Evolutionary conservation across 2,888 invertebrate species (phyloP), one percentile per base, ranked within the genome.

Genomic region (Bellardia pandia): DNA sequence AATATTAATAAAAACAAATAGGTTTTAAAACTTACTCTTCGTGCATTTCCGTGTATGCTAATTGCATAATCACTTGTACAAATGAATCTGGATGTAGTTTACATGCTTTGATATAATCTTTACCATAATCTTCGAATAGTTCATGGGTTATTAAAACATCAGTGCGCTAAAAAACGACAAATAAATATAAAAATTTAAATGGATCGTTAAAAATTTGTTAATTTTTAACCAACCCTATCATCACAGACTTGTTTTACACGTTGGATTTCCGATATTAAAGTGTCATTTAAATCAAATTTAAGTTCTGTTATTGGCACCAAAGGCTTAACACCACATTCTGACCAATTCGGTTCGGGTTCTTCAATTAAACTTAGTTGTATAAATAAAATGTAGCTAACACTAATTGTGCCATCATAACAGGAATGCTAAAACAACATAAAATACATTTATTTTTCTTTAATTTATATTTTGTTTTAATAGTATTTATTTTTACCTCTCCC

Each of bases 11-110:
- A 56, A 9, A 23, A 56, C 9, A 9, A 9, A 23, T 1, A 23
- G 3, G 6, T 14, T 53, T 37, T 37, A 75, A 42, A 5, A 77
- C 82, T 85, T 86, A 90, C 93, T 93, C 92, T 16, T 92, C 91
- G 90, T 96, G 94, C 85, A 95, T 90, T 89, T 94, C 94, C 87
- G 93, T 94, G 90, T 95, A 96, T 0, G 95, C 94, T 89, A 95
- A 93, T 89, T 96, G 96, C 85, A 96, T 91, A 0, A 95, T 93
- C 88, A 95, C 93, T 92, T 96, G 96, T 7, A 95, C 93, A 90
- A 94, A 95, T 0, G 95, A 94, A 90, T 96, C 96, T 3, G 95
- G 95, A 91, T 96, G 95, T 40, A 95, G 90, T 74, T 94, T 94
- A 37, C 92, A 91, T 0, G 90, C 89, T 85, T 95, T 94, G 78